phyloP scores from a whole-genome alignment of 2,888 invertebrate genomes.

The Lacanobia oleracea region DNA sequence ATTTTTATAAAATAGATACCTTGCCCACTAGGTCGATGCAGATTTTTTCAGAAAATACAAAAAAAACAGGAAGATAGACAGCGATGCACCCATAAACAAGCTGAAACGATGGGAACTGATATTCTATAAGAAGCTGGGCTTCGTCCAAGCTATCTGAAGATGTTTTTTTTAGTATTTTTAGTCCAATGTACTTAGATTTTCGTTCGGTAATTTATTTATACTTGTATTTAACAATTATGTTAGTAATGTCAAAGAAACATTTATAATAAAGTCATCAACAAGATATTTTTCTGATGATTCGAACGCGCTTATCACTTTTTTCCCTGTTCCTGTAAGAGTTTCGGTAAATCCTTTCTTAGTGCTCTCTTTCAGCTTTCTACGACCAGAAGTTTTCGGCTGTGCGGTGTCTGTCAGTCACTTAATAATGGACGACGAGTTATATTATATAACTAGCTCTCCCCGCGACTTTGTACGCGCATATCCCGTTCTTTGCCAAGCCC shows the following conservation, averaged over 20 bases:
- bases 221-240: slow-evolving; percentile 23
- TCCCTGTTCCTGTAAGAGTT: too few relatives aligned
- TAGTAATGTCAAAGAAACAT: slow-evolving; percentile 17
- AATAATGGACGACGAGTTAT: too few relatives aligned
- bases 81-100: slow-evolving; percentile 83
- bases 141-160: slow-evolving; percentile 82
- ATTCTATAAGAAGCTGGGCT: slow-evolving; percentile 87
- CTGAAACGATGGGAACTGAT: slow-evolving; percentile 86
- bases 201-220: slow-evolving; percentile 17
- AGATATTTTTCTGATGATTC: not conserved
- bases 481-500: too few relatives aligned
- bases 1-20: not conserved
- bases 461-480: too few relatives aligned
- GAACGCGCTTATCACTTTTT: too few relatives aligned
- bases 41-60: slow-evolving; percentile 86
- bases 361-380: too few relatives aligned
- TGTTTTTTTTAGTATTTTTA: slow-evolving; percentile 63
- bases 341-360: too few relatives aligned
- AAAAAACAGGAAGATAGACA: slow-evolving; percentile 79
- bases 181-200: slow-evolving; percentile 57
- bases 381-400: too few relatives aligned
- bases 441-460: too few relatives aligned
- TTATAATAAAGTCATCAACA: slow-evolving; percentile 36
- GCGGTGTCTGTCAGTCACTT: too few relatives aligned
- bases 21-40: slow-evolving; percentile 74